Evolutionary conservation across 2,888 invertebrate species (phyloP), one percentile per base, ranked within the genome.

Genomic region (Lapara coniferarum): DNA sequence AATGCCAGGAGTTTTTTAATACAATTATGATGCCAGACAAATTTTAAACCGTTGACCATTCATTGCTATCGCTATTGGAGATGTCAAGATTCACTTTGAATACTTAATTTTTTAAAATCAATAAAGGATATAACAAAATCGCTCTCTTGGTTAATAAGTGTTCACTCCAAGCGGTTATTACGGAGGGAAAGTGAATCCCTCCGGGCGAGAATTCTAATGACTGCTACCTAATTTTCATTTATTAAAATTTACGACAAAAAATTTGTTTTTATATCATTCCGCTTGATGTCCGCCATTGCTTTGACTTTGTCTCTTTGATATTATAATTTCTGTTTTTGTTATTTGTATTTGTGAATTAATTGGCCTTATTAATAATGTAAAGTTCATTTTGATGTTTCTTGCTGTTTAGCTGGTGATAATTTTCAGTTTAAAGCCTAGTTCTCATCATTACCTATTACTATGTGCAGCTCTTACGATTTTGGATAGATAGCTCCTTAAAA

Each of bases 151-250:
- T 71, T 73, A 82, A 77, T 74, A 71, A 77, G 74, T 56, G 51
- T 71, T 6, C 13, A 67, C 67, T 78, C 81, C 83, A 82, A 85
- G 75, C 81, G 78, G 81, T 87, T 86, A 89, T 85, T 82, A 83
- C 80, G 75, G 75, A 70, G 82, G 77, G 78, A 77, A 81, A 85
- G 81, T 77, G 82, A 78, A 82, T 81, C 83, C 85, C 85, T 73
- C 72, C 74, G 77, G 82, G 81, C 79, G 78, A 81, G 83, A 82
- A 85, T 86, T 89, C 84, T 86, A 89, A 87, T 83, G 87, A 83
- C 80, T 79, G 73, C 77, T 78, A 83, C 82, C 84, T 85, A 88
- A 88, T 89, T 89, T 89, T 87, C 87, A 84, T 88, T 86, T 87
- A 84, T 84, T 85, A 84, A 84, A 86, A 84, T 84, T 87, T 85